These are phyloP conservation scores for Smutsia temminckii DNA, from an alignment of 2,797 vertebrate species.

Conservation along the genomic window DNA sequence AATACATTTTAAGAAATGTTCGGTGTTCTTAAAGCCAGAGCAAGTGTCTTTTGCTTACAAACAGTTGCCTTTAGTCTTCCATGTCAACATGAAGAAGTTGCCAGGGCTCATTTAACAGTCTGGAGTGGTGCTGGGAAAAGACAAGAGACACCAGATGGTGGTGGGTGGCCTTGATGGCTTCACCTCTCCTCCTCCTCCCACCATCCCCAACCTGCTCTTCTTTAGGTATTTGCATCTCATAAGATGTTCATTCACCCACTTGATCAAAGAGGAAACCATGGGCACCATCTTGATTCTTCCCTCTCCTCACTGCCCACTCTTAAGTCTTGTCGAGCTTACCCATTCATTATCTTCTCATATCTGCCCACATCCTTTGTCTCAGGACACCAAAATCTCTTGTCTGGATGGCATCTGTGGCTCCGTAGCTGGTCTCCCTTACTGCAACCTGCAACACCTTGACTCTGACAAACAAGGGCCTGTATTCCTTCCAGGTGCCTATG, in stretches of 20 bases:
- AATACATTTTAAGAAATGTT: conserved; percentile 26
- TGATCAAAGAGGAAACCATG: neutral
- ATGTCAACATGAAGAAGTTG: neutral
- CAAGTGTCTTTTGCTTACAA: neutral
- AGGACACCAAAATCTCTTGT: neutral
- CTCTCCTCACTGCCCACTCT: neutral
- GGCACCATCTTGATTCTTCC: neutral
- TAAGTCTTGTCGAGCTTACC: neutral
- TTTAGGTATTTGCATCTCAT: neutral
- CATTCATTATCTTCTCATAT: neutral
- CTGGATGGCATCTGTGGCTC: neutral
- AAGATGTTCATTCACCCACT: neutral
- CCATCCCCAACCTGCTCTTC: neutral
- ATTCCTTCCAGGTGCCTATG: neutral
- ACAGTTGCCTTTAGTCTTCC: conserved; percentile 42
- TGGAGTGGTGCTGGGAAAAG: neutral
- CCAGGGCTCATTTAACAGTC: neutral
- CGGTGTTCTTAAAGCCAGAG: conserved; percentile 18
- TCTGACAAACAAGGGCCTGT: neutral
- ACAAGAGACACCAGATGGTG: neutral
- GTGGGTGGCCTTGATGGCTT: neutral
- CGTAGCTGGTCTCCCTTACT: neutral
- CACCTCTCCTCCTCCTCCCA: neutral
- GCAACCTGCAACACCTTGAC: neutral
- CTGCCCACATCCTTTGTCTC: neutral